phyloP scores from a whole-genome alignment of 2,888 invertebrate genomes.

The Ommatoiulus sabulosus region DNA sequence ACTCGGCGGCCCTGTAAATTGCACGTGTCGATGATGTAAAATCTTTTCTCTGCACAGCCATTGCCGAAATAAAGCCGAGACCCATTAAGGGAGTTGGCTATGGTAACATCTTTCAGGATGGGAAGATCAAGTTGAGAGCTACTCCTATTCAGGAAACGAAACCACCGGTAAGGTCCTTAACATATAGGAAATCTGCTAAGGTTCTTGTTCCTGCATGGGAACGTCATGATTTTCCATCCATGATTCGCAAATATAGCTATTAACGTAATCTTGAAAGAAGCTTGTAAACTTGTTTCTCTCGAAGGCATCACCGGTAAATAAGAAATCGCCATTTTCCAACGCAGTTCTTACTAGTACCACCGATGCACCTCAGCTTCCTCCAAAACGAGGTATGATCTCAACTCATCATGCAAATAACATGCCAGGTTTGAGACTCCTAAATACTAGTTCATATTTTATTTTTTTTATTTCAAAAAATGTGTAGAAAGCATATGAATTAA shows the following conservation, averaged over 20 bases:
- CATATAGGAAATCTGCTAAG: no score
- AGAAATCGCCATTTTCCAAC: conserved; percentile 57
- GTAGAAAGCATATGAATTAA: no score
- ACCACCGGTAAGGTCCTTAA: neutral
- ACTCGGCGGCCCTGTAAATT: neutral
- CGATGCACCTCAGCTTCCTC: conserved; percentile 78
- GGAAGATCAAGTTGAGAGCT: conserved; percentile 65
- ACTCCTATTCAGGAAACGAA: conserved; percentile 58
- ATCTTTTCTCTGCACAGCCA: neutral
- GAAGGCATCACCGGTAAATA: neutral
- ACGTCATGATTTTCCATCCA: no score
- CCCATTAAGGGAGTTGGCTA: conserved; percentile 67
- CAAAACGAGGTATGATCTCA: conserved; percentile 76
- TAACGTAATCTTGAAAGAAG: no score
- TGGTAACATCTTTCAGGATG: conserved; percentile 68
- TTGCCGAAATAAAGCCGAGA: conserved; percentile 65
- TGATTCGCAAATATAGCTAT: no score
- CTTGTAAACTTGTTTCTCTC: neutral
- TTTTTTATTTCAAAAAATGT: no score
- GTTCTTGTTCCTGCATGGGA: no score
- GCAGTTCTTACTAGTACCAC: conserved; percentile 61
- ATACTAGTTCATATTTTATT: no score
- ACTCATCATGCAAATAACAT: neutral
- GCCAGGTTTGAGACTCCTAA: no score
- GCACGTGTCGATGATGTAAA: neutral